These are phyloP conservation scores for Polyommatus icarus DNA, from an alignment of 2,888 invertebrate genomes.

Conservation along the genomic window DNA sequence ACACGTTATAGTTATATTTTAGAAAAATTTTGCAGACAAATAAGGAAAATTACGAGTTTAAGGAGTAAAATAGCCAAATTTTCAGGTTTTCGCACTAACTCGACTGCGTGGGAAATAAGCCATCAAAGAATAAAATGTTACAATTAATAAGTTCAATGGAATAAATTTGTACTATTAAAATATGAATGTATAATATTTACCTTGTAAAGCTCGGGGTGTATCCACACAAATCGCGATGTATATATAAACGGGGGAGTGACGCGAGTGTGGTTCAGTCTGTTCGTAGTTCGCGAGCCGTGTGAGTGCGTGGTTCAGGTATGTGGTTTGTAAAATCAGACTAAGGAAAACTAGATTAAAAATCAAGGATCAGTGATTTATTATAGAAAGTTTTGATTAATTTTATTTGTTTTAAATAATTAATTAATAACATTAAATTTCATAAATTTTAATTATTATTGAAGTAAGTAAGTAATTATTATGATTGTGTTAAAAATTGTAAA, in stretches of 20 bases:
- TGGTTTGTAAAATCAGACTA: not conserved
- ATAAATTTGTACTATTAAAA: not conserved
- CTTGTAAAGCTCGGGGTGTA: constrained; percentile 20
- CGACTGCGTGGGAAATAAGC: not conserved
- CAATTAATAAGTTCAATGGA: not conserved
- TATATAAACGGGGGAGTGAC: constrained; percentile 34
- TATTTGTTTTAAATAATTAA: not conserved
- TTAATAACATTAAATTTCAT: not conserved
- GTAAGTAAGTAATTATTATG: not conserved
- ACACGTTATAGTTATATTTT: too few species aligned
- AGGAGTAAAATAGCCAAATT: not conserved
- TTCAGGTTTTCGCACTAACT: not conserved
- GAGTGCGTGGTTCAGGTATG: constrained; percentile 24
- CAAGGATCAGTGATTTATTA: not conserved
- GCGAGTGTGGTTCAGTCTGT: constrained; percentile 29
- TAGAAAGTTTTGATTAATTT: not conserved
- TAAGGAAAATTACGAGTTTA: not conserved
- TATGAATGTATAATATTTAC: constrained; percentile 12
- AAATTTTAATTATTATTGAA: not conserved
- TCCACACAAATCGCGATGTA: constrained; percentile 32
- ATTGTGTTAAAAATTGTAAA: too few species aligned
- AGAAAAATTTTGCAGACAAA: not conserved
- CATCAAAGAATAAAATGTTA: not conserved
- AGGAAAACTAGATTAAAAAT: not conserved
- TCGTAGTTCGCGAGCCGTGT: not conserved